A percentile compares a stretch with the other conserved stretches of the same genome.
Evolutionary conservation across 2,113 vertebrate species (phyloP).

Genomic region (Neogale vison): DNA sequence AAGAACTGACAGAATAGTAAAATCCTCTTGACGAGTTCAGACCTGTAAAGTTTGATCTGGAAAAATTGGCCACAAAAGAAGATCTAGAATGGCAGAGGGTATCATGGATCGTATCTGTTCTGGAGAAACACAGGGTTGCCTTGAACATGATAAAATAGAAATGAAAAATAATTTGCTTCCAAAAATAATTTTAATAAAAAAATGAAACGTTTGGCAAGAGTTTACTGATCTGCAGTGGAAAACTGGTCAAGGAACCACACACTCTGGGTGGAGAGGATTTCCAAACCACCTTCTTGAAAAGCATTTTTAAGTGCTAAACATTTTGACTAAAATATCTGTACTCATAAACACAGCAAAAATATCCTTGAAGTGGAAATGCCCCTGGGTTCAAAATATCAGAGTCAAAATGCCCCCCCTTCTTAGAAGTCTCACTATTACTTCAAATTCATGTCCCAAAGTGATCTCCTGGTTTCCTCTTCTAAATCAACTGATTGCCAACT

Average conservation of each 20-base stretch:
- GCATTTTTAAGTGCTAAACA: background rate
- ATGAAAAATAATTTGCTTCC: background rate
- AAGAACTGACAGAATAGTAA: background rate
- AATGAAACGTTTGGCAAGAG: background rate
- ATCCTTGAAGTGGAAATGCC: background rate
- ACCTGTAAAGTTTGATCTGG: background rate
- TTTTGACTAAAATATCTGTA: background rate
- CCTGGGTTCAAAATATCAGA: background rate
- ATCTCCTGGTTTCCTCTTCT: background rate
- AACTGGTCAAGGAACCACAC: background rate
- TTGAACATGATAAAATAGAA: background rate
- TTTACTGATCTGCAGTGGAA: background rate
- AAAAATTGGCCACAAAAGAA: background rate
- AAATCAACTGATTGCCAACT: background rate
- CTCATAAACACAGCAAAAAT: background rate
- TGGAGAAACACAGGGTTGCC: background rate
- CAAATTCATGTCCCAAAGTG: background rate
- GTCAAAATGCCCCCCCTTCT: background rate
- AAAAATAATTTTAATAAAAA: slow-evolving; percentile 21
- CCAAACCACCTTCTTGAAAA: background rate
- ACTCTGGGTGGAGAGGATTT: background rate
- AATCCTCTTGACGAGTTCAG: background rate
- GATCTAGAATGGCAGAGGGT: background rate
- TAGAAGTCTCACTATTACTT: background rate
- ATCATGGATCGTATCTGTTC: background rate